A percentile compares a stretch with the other conserved stretches of the same genome.
Conservation (phyloP, 92 coral and sea anemone species). For the Anthopleura xanthogrammica region DNA sequence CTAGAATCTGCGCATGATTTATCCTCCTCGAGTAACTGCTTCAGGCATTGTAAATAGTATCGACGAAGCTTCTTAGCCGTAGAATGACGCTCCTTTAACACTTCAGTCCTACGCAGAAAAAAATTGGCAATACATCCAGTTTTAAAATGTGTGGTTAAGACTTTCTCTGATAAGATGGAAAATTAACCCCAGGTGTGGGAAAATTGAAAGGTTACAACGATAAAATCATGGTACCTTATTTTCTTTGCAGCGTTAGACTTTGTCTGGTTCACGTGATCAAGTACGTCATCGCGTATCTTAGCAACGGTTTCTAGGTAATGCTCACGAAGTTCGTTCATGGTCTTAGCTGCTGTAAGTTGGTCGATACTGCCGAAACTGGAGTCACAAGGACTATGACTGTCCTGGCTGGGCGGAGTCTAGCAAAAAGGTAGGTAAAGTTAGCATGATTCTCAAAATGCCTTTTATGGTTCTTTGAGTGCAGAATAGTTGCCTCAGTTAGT, state of each 20-base stretch:
- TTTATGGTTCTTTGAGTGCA: too few relatives aligned
- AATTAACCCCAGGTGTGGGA: too few relatives aligned
- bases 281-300: constrained; percentile 91
- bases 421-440: background rate
- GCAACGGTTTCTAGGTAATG: constrained; percentile 95
- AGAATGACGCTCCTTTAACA: constrained; percentile 88
- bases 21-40: constrained; percentile 90
- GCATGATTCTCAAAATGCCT: background rate
- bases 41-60: constrained; percentile 88
- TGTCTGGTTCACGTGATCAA: constrained; percentile 86
- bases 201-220: too few relatives aligned
- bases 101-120: constrained; percentile 62
- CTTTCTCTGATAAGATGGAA: too few relatives aligned
- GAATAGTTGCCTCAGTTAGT: too few relatives aligned
- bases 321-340: constrained; percentile 80
- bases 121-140: background rate
- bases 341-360: constrained; percentile 63
- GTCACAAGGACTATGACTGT: constrained; percentile 46
- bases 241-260: constrained; percentile 89
- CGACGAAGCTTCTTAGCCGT: constrained; percentile 91
- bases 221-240: constrained; percentile 58
- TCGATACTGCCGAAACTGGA: constrained; percentile 74
- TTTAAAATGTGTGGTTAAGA: too few relatives aligned
- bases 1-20: constrained; percentile 52
- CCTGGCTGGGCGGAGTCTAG: constrained; percentile 40